Conservation (phyloP, 2,797 vertebrate genomes). For the Sylvilagus floridanus region DNA sequence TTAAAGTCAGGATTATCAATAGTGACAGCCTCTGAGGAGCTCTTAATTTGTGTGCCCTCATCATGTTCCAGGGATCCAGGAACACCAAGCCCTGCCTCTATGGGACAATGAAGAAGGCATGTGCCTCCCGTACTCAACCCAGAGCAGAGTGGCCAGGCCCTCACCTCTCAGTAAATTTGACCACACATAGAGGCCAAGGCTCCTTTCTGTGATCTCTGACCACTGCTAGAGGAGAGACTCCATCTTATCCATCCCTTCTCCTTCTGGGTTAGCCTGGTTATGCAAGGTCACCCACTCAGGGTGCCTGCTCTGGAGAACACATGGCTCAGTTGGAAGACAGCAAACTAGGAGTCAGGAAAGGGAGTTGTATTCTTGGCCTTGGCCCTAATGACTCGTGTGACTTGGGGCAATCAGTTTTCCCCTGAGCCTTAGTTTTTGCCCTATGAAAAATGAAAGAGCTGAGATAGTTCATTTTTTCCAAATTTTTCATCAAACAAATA, state of each 20-base stretch:
- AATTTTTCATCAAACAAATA: background rate
- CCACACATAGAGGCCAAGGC: background rate
- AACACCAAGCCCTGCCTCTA: background rate
- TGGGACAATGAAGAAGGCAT: background rate
- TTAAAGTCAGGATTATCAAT: background rate
- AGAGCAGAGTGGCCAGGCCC: background rate
- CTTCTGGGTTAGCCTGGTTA: background rate
- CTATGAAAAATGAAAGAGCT: conserved; percentile 29
- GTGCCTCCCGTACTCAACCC: background rate
- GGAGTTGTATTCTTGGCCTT: background rate
- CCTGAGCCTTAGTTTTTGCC: background rate
- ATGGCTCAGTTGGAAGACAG: background rate
- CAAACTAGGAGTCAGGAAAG: background rate
- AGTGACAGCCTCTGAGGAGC: background rate
- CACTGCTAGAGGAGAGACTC: background rate
- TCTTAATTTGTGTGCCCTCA: background rate
- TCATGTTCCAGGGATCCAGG: background rate
- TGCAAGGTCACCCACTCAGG: background rate
- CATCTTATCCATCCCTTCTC: background rate
- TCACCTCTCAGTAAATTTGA: background rate
- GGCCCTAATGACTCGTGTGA: background rate
- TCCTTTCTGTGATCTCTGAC: background rate
- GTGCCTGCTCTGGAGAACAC: background rate
- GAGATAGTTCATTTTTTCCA: conserved; percentile 13
- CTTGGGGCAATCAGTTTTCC: background rate